Percentiles rank a stretch among this genome's conserved stretches.
Conservation (phyloP, 2,888 invertebrate genomes). For the Cosmia trapezina region DNA sequence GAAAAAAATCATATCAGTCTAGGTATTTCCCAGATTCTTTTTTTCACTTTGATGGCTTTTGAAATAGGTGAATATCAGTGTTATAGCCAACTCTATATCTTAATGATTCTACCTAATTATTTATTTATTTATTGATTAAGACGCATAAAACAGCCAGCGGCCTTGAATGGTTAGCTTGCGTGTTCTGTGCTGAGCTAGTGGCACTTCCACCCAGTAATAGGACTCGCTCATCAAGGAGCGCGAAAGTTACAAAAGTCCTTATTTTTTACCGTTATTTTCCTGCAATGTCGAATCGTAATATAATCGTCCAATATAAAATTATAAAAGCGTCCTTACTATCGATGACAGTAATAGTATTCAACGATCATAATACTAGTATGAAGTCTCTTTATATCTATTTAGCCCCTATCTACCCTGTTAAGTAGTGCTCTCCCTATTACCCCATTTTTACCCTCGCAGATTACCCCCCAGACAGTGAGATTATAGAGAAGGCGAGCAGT, state of each 20-base stretch:
- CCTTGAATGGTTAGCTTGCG: no score
- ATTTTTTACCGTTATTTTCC: no score
- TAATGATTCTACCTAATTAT: not conserved
- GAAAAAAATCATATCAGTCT: not conserved
- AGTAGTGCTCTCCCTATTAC: slow-evolving; percentile 53
- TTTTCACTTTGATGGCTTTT: not conserved
- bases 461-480: slow-evolving; percentile 42
- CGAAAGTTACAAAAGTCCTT: no score
- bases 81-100: no score
- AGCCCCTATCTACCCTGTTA: slow-evolving; percentile 49
- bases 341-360: slow-evolving; percentile 40
- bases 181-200: no score
- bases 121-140: not conserved
- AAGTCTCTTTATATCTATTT: slow-evolving; percentile 51
- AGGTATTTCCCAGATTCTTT: not conserved
- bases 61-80: not conserved
- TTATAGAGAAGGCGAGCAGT: slow-evolving; percentile 41
- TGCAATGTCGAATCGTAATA: not conserved
- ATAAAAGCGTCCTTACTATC: slow-evolving; percentile 25
- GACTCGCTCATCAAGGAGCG: no score
- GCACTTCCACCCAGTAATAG: no score
- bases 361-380: slow-evolving; percentile 36
- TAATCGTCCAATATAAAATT: slow-evolving; percentile 15
- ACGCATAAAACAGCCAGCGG: no score
- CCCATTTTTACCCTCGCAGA: slow-evolving; percentile 53